Evolutionary conservation across 2,888 invertebrate species (phyloP), one percentile per base, ranked within the genome.

Genomic region (Portevinia maculata): DNA sequence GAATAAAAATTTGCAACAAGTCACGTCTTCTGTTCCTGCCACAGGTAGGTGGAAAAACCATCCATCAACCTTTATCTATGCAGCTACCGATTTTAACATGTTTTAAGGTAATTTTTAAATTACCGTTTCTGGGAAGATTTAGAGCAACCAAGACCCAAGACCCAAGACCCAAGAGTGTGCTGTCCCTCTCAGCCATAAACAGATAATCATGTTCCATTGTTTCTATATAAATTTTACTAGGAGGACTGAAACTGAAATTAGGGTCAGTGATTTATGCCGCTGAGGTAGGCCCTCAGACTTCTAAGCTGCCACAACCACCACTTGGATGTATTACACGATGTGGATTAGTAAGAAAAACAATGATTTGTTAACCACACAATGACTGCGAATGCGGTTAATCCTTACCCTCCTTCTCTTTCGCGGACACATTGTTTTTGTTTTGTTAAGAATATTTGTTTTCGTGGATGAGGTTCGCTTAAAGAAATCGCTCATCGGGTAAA

Each of bases 171-270:
- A n/a, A n/a, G n/a, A n/a, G 55, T 57, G 39, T 60, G 34, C 48
- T 21, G 5, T 37, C 3, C 24, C 48, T 34, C 28, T 6, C 24
- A 32, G 57, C 46, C 76, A 76, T 81, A 81, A 81, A 81, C 59
- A 76, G 76, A 81, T 81, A 81, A 81, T 81, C 81, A 75, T 81
- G 62, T 70, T 57, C 81, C 50, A 64, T 81, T 81, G 81, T 81
- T 76, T 59, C 32, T 81, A 30, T 76, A 64, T 65, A 19, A 64
- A 81, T 53, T 48, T 46, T 70, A 64, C 53, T 64, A 70, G n/a
- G n/a, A 76, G 81, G 34, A 46, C 59, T 65, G 70, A 52, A 60
- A 53, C 59, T 64, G 65, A 81, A 76, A 81, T 81, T 76, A 81
- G 81, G 76, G 76, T 81, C 81, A 81, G 76, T 81, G 81, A 81